Percentiles rank a stretch among this genome's conserved stretches.
Evolutionary conservation across 2,113 vertebrate genomes (phyloP).

Genomic region (Ctenodactylus gundi): DNA sequence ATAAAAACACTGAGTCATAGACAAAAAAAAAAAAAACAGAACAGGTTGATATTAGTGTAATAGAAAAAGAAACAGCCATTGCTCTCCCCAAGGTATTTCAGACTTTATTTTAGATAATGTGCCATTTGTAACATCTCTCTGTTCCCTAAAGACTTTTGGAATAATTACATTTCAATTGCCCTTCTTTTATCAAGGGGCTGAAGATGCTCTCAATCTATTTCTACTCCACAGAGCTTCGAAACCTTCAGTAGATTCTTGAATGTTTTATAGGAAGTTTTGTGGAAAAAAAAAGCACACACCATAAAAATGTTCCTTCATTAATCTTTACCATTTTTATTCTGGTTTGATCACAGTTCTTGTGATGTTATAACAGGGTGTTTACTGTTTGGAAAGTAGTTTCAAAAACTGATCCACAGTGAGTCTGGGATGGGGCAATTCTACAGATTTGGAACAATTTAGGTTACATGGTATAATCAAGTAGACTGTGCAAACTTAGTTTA

Average conservation of each 20-base stretch:
- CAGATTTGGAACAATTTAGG: constrained; percentile 11
- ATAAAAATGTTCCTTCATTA: constrained; percentile 49
- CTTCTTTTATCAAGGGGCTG: constrained; percentile 48
- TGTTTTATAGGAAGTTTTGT: constrained; percentile 45
- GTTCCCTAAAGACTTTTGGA: constrained; percentile 35
- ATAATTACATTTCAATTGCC: constrained; percentile 61
- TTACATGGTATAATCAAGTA: not conserved
- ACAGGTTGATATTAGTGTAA: not conserved
- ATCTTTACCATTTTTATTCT: constrained; percentile 52
- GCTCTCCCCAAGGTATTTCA: constrained; percentile 27
- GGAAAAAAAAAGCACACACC: constrained; percentile 54
- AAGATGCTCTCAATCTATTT: constrained; percentile 42
- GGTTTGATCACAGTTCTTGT: not conserved
- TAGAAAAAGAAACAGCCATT: not conserved
- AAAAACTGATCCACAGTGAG: not conserved
- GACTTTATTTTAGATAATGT: constrained; percentile 51
- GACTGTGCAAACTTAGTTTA: not conserved
- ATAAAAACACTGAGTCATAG: not conserved
- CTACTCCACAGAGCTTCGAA: constrained; percentile 1
- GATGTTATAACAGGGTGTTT: not conserved
- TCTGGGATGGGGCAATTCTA: not conserved
- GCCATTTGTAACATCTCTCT: constrained; percentile 39
- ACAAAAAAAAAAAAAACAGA: too few species aligned
- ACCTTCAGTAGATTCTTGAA: constrained; percentile 15
- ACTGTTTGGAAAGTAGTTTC: constrained; percentile 1